phyloP scores from a whole-genome alignment of 2,888 invertebrate species.

The Brachypterus glaber region DNA sequence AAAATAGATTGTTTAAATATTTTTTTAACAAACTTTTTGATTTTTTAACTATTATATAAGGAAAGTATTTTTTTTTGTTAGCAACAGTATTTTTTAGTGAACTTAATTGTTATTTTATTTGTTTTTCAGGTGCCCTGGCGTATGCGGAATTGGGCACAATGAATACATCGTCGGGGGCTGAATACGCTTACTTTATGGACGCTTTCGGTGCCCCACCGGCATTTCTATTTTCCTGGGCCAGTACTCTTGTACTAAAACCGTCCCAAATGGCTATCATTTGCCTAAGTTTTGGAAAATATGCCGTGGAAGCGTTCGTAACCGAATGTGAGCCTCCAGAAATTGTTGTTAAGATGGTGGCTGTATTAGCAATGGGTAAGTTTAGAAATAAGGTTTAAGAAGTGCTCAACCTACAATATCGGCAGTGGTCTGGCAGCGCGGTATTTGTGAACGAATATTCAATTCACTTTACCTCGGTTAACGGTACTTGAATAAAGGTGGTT shows the following conservation, averaged over 20 bases:
- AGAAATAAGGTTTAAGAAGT: not conserved
- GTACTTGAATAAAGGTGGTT: no score
- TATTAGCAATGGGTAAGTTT: slow-evolving; percentile 71
- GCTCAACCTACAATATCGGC: not conserved
- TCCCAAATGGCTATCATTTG: slow-evolving; percentile 92
- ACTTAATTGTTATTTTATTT: no score
- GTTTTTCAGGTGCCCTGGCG: slow-evolving; percentile 71
- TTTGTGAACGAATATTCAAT: no score
- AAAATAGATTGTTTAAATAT: no score
- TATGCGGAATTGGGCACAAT: slow-evolving; percentile 93
- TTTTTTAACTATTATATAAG: no score
- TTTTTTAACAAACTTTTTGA: no score
- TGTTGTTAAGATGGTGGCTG: slow-evolving; percentile 80
- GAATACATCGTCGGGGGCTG: slow-evolving; percentile 91
- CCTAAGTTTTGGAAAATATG: slow-evolving; percentile 87
- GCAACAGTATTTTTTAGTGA: no score
- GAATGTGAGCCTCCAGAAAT: slow-evolving; percentile 77
- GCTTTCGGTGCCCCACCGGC: slow-evolving; percentile 88
- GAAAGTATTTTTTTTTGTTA: no score
- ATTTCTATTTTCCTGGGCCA: slow-evolving; percentile 90
- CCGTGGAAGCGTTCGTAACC: slow-evolving; percentile 79
- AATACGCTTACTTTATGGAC: slow-evolving; percentile 94
- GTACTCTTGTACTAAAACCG: slow-evolving; percentile 84
- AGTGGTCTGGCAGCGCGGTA: no score
- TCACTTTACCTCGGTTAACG: no score